Evolutionary conservation across 2,113 vertebrate genomes (phyloP).

Genomic region (Oncorhynchus keta): DNA sequence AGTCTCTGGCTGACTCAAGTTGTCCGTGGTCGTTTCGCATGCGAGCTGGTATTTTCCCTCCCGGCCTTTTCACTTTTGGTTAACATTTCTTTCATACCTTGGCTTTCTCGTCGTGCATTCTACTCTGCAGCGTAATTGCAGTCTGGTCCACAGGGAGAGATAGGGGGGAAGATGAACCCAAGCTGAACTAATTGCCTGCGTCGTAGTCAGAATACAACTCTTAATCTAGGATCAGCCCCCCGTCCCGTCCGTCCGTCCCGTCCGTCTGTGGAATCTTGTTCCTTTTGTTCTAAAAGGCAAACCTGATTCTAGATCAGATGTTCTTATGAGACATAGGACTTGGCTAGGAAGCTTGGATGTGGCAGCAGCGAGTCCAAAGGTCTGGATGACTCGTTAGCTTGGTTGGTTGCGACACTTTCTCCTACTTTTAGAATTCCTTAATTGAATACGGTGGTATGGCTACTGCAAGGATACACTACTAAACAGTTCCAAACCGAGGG

Average conservation of each 20-base stretch:
- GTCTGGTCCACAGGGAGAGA: constrained; percentile 51
- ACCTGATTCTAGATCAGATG: constrained; percentile 5
- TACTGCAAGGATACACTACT: too few relatives aligned
- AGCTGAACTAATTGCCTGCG: constrained; percentile 56
- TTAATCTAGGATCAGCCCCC: constrained; percentile 10
- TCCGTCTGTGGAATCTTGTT: background rate
- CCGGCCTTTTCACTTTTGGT: constrained; percentile 49
- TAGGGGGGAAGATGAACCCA: constrained; percentile 43
- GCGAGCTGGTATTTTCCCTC: constrained; percentile 46
- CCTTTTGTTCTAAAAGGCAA: too few relatives aligned
- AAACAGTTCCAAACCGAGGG: too few relatives aligned
- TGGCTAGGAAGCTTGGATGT: constrained; percentile 11
- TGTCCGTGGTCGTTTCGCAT: constrained; percentile 42
- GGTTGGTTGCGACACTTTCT: too few relatives aligned
- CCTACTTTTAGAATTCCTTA: too few relatives aligned
- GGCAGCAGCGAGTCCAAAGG: constrained; percentile 37
- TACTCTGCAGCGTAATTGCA: constrained; percentile 45
- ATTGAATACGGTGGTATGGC: too few relatives aligned
- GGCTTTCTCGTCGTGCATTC: constrained; percentile 43
- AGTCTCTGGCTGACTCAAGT: constrained; percentile 37
- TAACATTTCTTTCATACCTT: constrained; percentile 74
- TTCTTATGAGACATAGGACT: constrained; percentile 50
- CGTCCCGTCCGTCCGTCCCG: too few relatives aligned
- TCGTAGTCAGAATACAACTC: too few relatives aligned
- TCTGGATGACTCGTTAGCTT: constrained; percentile 12